phyloP scores from a whole-genome alignment of 2,113 vertebrate genomes.

The Cnemophilus loriae region DNA sequence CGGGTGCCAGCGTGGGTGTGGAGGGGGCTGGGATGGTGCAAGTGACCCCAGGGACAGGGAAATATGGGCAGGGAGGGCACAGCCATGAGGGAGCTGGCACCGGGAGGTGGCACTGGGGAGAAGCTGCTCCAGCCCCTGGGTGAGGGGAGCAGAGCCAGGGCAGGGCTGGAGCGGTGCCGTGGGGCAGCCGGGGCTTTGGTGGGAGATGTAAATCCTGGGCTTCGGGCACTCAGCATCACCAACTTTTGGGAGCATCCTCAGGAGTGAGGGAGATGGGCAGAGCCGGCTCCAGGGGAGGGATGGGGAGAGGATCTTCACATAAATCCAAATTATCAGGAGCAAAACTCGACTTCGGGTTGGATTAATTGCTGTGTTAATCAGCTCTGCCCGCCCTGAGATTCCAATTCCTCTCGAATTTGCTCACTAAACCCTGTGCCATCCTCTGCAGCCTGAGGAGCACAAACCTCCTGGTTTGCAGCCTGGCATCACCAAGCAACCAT shows the following conservation, averaged over 20 bases:
- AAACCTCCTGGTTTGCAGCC: constrained; percentile 11
- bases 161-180: too few relatives aligned
- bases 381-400: neutral
- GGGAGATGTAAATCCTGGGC: rapidly evolving
- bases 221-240: rapidly evolving
- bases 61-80: neutral
- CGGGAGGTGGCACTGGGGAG: rapidly evolving
- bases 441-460: neutral
- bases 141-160: neutral
- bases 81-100: neutral
- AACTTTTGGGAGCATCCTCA: neutral
- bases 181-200: rapidly evolving
- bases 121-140: neutral
- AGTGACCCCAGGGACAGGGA: neutral
- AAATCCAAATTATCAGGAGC: rapidly evolving
- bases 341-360: rapidly evolving
- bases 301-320: neutral
- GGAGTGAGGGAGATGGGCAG: neutral
- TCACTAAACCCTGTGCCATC: neutral
- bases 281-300: neutral
- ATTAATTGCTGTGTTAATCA: rapidly evolving
- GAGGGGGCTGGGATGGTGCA: neutral
- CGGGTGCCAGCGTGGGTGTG: neutral
- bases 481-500: constrained; percentile 67
- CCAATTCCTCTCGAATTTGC: neutral